Evolutionary conservation across 2,113 vertebrate species (phyloP).

Genomic region (Gambusia holbrooki): DNA sequence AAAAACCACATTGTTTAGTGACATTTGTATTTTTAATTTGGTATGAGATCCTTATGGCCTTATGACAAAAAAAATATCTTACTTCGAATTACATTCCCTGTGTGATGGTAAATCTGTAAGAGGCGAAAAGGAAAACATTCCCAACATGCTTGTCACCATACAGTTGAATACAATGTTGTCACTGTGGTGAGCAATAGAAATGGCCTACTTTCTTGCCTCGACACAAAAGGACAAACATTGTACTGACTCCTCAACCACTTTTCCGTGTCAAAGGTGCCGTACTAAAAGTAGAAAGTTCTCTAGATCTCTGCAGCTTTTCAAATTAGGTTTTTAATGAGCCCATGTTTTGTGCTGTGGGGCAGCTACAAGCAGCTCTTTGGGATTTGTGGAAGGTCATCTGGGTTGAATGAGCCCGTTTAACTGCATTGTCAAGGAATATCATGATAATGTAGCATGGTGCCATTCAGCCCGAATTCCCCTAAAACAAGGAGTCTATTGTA

Average conservation of each 20-base stretch:
- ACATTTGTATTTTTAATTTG: too few species aligned
- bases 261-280: conserved; percentile 66
- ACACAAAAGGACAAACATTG: conserved; percentile 72
- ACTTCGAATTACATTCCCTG: neutral
- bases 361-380: conserved; percentile 66
- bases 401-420: conserved; percentile 74
- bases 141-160: conserved; percentile 38
- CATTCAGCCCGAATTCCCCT: conserved; percentile 67
- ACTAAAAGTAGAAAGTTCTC: conserved; percentile 73
- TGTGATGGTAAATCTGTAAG: neutral
- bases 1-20: neutral
- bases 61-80: too few species aligned
- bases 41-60: too few species aligned
- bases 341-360: conserved; percentile 66
- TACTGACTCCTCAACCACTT: conserved; percentile 55
- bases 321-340: conserved; percentile 78
- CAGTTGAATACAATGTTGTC: conserved; percentile 66
- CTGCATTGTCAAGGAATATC: conserved; percentile 74
- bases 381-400: conserved; percentile 74
- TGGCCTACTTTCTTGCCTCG: conserved; percentile 67
- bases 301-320: conserved; percentile 64
- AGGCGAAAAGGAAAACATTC: conserved; percentile 27
- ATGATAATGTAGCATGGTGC: conserved; percentile 76
- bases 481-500: conserved; percentile 79
- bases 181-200: conserved; percentile 62